Evolutionary conservation across 2,113 vertebrate genomes (phyloP), one percentile per base, ranked within the genome.

Genomic region (Tenrec ecaudatus): DNA sequence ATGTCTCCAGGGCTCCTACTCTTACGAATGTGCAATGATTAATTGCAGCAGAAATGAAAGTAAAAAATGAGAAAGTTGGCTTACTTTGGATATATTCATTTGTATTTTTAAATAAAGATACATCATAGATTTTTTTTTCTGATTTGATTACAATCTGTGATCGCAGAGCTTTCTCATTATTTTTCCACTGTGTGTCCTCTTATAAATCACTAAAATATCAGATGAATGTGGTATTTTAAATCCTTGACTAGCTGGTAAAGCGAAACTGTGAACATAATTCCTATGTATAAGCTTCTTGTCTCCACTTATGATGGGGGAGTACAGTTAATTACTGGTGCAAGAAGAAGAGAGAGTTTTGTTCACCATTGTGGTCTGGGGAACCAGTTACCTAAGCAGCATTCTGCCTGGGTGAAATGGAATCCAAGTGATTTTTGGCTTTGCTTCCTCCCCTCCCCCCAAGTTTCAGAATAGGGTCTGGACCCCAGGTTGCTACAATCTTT

Each of bases 81-180:
- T 5, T 85, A 68, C 8, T 22, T 62, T 82, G 77, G 20, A 17
- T 31, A 2, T 27, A 90, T 60, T 64, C 80, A 31, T 82, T 76
- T 92, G 58, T 57, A 29, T 84, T 88, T 89, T 93, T 22, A 87
- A 87, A 80, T 68, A 23, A 57, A 43, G 27, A 76, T 38, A 31
- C 6, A 80, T 69, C 60, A 58, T 15, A 81, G 81, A 88, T 38
- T 25, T 53, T 57, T 66, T 81, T 43, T 0, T 58, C 12, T 81
- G 33, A 84, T 69, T 94, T 91, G 40, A 47, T 87, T 40, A 43
- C 25, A 81, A 14, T 76, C 23, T 69, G 12, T 80, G 53, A 68
- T 81, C 53, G 20, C 25, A 91, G 47, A 17, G 40, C 68, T 80
- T 80, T 86, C 36, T 64, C 69, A 6, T 1, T 76, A 82, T 71